These are phyloP conservation scores for Physocephala rufipes DNA, from an alignment of 2,888 invertebrate species.

Conservation along the genomic window DNA sequence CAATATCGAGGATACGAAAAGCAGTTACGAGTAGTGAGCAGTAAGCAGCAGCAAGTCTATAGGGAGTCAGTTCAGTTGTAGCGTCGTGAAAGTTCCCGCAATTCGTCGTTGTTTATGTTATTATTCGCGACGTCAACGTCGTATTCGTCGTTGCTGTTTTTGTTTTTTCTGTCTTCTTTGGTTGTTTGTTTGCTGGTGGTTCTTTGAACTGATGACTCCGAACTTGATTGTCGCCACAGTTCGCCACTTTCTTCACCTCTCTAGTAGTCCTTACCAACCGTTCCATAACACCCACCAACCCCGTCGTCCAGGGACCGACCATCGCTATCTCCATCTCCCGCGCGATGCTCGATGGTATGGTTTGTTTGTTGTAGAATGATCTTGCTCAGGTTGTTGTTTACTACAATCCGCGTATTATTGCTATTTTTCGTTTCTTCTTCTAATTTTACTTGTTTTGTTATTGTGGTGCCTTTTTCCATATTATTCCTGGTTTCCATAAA, in stretches of 20 bases:
- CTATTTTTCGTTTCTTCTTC: background rate
- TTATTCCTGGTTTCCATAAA: background rate
- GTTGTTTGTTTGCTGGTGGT: no score
- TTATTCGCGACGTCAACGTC: no score
- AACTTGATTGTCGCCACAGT: no score
- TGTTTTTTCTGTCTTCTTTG: no score
- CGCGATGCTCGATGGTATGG: background rate
- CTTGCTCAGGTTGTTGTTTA: conserved; percentile 8
- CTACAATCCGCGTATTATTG: background rate
- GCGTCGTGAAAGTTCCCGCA: background rate
- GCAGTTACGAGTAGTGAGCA: background rate
- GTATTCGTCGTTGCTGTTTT: no score
- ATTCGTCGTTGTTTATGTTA: no score
- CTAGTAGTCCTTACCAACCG: no score
- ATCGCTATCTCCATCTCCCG: background rate
- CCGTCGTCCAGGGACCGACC: background rate
- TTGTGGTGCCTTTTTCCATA: conserved; percentile 13
- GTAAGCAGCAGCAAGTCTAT: background rate
- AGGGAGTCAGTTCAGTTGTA: background rate
- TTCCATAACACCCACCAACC: background rate
- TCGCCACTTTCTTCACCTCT: no score
- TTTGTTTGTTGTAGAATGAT: background rate
- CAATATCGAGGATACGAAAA: background rate
- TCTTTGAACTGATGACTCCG: no score
- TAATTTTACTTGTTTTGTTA: conserved; percentile 6